A percentile compares a stretch with the other conserved stretches of the same genome.
These are phyloP conservation scores for Ptychadena robeensis DNA, from an alignment of 2,797 vertebrate species.

Conservation along the genomic window DNA sequence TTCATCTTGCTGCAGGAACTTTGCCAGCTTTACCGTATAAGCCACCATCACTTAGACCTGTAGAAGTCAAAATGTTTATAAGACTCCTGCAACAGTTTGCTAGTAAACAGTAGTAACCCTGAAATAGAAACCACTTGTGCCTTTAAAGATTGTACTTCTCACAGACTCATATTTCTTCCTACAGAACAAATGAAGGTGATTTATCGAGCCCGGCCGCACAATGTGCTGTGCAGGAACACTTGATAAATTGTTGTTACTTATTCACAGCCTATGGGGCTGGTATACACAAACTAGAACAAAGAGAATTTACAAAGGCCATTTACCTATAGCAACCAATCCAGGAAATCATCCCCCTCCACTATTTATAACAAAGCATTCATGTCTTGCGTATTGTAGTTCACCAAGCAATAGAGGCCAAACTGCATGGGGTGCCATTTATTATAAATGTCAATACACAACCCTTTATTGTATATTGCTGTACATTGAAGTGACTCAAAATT, in stretches of 20 bases:
- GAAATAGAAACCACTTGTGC: conserved; percentile 5
- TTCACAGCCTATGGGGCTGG: neutral
- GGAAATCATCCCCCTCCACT: too few relatives aligned
- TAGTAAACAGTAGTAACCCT: conserved; percentile 3
- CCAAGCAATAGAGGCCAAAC: too few relatives aligned
- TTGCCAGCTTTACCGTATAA: too few relatives aligned
- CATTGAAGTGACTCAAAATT: too few relatives aligned
- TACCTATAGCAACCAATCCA: neutral
- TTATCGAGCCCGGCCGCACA: neutral
- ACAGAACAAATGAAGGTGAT: neutral
- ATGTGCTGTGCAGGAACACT: neutral
- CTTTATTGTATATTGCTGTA: too few relatives aligned
- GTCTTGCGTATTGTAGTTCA: too few relatives aligned
- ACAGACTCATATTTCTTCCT: neutral
- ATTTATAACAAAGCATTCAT: too few relatives aligned
- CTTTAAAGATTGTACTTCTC: neutral
- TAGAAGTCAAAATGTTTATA: conserved; percentile 1
- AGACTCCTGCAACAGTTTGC: neutral
- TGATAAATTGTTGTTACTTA: neutral
- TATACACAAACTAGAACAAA: neutral
- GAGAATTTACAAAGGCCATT: neutral
- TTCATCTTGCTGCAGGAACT: too few relatives aligned
- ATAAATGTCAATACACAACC: too few relatives aligned
- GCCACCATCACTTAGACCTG: neutral
- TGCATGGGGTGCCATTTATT: too few relatives aligned